These are phyloP conservation scores for Tragelaphus buxtoni DNA, from an alignment of 2,113 vertebrate species.

Conservation along the genomic window DNA sequence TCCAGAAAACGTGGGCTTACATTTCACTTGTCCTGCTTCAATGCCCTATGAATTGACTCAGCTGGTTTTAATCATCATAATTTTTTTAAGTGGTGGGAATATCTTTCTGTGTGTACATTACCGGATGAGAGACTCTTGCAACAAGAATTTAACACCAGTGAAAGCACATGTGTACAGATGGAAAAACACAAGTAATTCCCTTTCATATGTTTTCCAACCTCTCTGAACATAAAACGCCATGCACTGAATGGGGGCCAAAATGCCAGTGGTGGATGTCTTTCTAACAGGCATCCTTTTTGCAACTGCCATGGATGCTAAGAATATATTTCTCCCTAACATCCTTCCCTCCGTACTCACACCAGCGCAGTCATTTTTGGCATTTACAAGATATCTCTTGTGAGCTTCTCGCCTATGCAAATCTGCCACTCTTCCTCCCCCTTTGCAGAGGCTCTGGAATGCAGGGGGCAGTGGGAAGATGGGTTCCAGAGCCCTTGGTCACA, in stretches of 20 bases:
- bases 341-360: background rate
- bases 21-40: slow-evolving; percentile 79
- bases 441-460: background rate
- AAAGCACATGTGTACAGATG: slow-evolving; percentile 76
- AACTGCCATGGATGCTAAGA: background rate
- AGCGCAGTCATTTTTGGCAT: background rate
- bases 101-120: slow-evolving; percentile 78
- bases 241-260: background rate
- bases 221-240: background rate
- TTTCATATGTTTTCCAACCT: slow-evolving; percentile 72
- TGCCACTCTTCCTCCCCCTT: background rate
- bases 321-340: background rate
- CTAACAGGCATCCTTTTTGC: background rate
- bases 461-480: background rate
- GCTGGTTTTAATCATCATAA: slow-evolving; percentile 78
- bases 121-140: slow-evolving; percentile 76
- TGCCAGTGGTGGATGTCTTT: background rate
- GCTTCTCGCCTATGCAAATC: background rate
- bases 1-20: slow-evolving; percentile 74
- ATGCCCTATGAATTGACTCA: slow-evolving; percentile 79
- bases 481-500: background rate
- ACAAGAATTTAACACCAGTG: slow-evolving; percentile 79
- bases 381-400: background rate
- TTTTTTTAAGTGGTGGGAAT: slow-evolving; percentile 76
- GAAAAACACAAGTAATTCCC: slow-evolving; percentile 74